A percentile compares a stretch with the other conserved stretches of the same genome.
Evolutionary conservation across 2,888 invertebrate species (phyloP).

Genomic region (Hypselothyrea guttata): DNA sequence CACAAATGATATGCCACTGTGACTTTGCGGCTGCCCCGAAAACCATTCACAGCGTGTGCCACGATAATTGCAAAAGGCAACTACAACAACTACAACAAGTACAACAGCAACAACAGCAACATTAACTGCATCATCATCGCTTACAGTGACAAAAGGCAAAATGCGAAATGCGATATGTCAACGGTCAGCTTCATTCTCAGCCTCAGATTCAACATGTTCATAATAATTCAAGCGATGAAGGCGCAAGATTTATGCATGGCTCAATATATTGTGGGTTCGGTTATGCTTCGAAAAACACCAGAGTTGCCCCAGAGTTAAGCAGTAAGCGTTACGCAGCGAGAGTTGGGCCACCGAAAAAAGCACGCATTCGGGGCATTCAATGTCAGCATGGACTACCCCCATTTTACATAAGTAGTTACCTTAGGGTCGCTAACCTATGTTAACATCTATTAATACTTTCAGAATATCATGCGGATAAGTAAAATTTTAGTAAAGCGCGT

Average conservation of each 20-base stretch:
- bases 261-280: too few relatives aligned
- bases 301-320: too few relatives aligned
- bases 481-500: neutral
- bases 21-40: constrained; percentile 55
- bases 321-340: too few relatives aligned
- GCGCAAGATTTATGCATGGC: constrained; percentile 50
- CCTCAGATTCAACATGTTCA: constrained; percentile 57
- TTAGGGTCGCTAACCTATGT: too few relatives aligned
- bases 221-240: constrained; percentile 69
- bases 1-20: constrained; percentile 52
- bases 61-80: constrained; percentile 71
- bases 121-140: constrained; percentile 4
- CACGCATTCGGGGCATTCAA: constrained; percentile 5
- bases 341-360: too few relatives aligned
- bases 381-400: too few relatives aligned
- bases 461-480: neutral
- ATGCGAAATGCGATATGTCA: constrained; percentile 37
- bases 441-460: too few relatives aligned
- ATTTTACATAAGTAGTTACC: too few relatives aligned
- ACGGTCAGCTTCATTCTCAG: constrained; percentile 13
- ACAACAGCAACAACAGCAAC: constrained; percentile 18
- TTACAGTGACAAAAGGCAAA: constrained; percentile 6
- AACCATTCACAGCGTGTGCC: constrained; percentile 51
- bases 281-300: constrained; percentile 8
- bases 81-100: constrained; percentile 12